phyloP scores from a whole-genome alignment of 2,797 vertebrate species.

The Oryzias dopingdopingensis region DNA sequence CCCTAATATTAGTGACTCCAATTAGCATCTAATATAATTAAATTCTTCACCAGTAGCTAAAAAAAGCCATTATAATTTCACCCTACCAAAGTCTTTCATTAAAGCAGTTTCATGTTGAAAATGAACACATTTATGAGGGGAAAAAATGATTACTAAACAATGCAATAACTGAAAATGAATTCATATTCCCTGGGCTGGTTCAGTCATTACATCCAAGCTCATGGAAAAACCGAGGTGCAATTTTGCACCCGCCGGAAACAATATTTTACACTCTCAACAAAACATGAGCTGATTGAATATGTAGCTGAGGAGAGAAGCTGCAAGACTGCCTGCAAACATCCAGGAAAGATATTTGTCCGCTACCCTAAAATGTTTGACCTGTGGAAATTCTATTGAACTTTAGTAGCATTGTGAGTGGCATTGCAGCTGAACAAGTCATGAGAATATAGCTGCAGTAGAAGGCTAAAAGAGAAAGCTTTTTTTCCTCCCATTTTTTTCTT shows the following conservation, averaged over 20 bases:
- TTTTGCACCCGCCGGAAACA: conserved; percentile 39
- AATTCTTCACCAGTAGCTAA: background rate
- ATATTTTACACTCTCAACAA: conserved; percentile 39
- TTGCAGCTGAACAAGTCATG: conserved; percentile 26
- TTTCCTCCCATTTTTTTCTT: conserved; percentile 4
- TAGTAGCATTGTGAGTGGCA: conserved; percentile 17
- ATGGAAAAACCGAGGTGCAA: conserved; percentile 28
- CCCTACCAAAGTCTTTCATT: conserved; percentile 19
- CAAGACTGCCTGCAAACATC: conserved; percentile 9
- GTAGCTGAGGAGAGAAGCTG: conserved; percentile 22
- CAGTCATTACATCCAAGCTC: conserved; percentile 32
- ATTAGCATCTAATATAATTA: background rate
- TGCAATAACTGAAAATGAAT: conserved; percentile 44
- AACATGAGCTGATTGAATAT: conserved; percentile 36
- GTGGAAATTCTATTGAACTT: no score
- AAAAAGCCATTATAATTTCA: background rate
- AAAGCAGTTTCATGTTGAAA: conserved; percentile 21
- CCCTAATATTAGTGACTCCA: no score
- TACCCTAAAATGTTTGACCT: no score
- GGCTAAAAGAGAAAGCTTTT: conserved; percentile 51
- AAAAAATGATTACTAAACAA: conserved; percentile 38
- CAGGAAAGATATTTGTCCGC: conserved; percentile 17
- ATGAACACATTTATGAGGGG: conserved; percentile 19
- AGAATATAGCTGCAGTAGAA: conserved; percentile 42
- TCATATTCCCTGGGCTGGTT: conserved; percentile 26